Conservation (phyloP, 2,888 invertebrate genomes). For the Conops quadrifasciatus region DNA sequence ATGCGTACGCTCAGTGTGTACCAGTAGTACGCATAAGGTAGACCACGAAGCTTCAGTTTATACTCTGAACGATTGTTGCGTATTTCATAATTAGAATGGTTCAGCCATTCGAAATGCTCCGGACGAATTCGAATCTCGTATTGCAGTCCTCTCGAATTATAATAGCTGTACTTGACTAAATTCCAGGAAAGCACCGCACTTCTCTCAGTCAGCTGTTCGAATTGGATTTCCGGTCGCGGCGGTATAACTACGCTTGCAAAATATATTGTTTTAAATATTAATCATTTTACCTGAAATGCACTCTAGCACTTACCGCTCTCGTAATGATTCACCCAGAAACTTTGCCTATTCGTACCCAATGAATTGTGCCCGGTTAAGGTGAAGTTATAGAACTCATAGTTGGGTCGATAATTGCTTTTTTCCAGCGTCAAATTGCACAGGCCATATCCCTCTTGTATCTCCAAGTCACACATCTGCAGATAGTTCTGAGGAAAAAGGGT, state of each 20-base stretch:
- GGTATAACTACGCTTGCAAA: constrained; percentile 47
- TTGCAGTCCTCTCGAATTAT: constrained; percentile 45
- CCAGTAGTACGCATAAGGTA: constrained; percentile 43
- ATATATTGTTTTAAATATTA: no score
- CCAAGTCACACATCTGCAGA: constrained; percentile 45
- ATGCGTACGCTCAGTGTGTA: constrained; percentile 69
- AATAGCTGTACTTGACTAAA: constrained; percentile 47
- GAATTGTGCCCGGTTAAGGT: constrained; percentile 69
- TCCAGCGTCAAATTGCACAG: constrained; percentile 48
- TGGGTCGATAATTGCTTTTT: constrained; percentile 43
- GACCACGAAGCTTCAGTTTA: constrained; percentile 39
- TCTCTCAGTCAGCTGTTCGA: constrained; percentile 46
- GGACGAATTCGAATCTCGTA: constrained; percentile 48
- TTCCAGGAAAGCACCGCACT: constrained; percentile 49
- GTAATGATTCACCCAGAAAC: constrained; percentile 71
- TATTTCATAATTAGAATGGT: constrained; percentile 40
- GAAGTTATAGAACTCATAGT: constrained; percentile 67
- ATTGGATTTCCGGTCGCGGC: constrained; percentile 45
- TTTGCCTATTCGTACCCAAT: constrained; percentile 69
- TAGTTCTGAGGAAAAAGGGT: constrained; percentile 51
- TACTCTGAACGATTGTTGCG: constrained; percentile 41
- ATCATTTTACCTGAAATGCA: not conserved
- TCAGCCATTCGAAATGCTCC: constrained; percentile 43
- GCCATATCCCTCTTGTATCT: constrained; percentile 42
- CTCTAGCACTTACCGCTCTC: constrained; percentile 48